Conservation (phyloP, 2,113 vertebrate species). For the Macquaria ambigua region DNA sequence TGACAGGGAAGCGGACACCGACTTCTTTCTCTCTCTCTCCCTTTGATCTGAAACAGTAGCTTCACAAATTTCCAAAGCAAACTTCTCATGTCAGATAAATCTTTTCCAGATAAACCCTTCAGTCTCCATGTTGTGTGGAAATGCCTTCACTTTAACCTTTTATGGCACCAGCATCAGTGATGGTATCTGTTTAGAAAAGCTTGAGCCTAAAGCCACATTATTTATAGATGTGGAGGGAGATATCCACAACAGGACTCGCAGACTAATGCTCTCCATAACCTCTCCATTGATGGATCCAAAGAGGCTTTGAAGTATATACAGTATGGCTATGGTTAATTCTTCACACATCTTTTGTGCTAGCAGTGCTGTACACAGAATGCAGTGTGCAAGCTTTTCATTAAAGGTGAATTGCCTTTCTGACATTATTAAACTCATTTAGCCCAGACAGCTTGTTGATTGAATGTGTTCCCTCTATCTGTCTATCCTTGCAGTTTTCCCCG, state of each 20-base stretch:
- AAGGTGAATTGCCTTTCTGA: constrained; percentile 63
- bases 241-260: constrained; percentile 44
- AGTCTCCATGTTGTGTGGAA: constrained; percentile 11
- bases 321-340: constrained; percentile 13
- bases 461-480: constrained; percentile 41
- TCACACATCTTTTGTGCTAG: constrained; percentile 44
- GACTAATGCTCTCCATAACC: constrained; percentile 37
- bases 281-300: constrained; percentile 25
- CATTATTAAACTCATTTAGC: constrained; percentile 70
- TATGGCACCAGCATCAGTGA: constrained; percentile 64
- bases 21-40: constrained; percentile 1
- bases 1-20: not conserved
- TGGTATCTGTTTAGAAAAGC: constrained; percentile 73
- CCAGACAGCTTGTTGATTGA: constrained; percentile 56
- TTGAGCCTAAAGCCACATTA: constrained; percentile 73
- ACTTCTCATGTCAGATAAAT: not conserved
- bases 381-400: constrained; percentile 36
- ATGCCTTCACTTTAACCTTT: constrained; percentile 71
- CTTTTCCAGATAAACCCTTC: constrained; percentile 17
- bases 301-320: constrained; percentile 8
- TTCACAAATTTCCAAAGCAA: constrained; percentile 14
- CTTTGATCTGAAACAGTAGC: constrained; percentile 28
- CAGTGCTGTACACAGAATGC: constrained; percentile 32
- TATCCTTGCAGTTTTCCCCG: constrained; percentile 44
- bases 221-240: constrained; percentile 80